Evolutionary conservation across 37 sponge, comb jelly and placozoan species (phyloP).

Genomic region (Halisarca cf. caerulea): DNA sequence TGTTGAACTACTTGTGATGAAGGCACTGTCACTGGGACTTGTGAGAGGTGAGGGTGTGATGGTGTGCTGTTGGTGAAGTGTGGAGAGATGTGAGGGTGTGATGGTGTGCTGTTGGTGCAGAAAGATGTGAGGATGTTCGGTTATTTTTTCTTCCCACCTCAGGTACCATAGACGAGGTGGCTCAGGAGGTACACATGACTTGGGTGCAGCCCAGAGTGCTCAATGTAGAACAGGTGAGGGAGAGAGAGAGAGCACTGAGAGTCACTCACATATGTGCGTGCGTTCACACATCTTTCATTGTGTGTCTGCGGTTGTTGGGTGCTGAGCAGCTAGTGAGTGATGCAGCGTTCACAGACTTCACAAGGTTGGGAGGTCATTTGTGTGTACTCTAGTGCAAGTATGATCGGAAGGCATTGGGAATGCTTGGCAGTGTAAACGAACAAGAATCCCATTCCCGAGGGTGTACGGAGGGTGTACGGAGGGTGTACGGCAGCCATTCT

Average conservation of each 20-base stretch:
- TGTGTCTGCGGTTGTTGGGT: too few species aligned
- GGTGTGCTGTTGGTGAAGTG: neutral
- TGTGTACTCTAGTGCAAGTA: too few species aligned
- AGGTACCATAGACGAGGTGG: conserved; percentile 80
- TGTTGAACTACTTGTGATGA: conserved; percentile 92
- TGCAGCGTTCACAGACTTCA: too few species aligned
- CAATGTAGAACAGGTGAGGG: conserved; percentile 74
- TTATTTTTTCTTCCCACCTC: neutral
- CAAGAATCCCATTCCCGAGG: too few species aligned
- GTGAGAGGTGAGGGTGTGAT: conserved; percentile 73
- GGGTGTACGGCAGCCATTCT: too few species aligned
- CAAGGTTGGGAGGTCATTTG: too few species aligned
- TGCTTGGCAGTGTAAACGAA: too few species aligned
- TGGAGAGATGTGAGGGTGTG: neutral
- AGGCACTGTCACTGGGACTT: conserved; percentile 80
- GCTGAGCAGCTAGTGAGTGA: too few species aligned
- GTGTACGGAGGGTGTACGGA: too few species aligned
- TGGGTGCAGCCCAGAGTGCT: conserved; percentile 96
- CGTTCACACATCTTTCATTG: neutral
- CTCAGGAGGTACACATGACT: conserved; percentile 74
- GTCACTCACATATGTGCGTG: neutral
- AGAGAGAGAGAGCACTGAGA: neutral
- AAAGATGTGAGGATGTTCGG: too few species aligned
- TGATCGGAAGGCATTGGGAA: too few species aligned
- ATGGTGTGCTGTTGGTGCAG: too few species aligned